Conservation (phyloP, 2,797 vertebrate species). For the Loriculus beryllinus region DNA sequence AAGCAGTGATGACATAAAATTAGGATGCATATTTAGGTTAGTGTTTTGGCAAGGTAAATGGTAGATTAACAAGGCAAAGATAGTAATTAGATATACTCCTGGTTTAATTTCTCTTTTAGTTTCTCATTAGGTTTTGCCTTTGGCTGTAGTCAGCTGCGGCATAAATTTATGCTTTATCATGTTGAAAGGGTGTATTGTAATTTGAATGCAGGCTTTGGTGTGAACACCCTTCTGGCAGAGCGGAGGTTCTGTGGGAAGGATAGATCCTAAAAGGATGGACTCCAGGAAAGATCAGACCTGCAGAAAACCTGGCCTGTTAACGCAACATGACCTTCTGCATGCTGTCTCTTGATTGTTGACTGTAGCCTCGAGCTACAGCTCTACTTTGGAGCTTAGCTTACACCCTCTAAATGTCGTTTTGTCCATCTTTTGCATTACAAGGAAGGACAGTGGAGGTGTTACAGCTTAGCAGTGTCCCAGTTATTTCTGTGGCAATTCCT, state of each 20-base stretch:
- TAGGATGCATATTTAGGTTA: not conserved
- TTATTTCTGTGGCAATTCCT: not conserved
- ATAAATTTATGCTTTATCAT: not conserved
- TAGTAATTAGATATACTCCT: not conserved
- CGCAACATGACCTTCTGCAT: not conserved
- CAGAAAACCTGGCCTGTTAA: not conserved
- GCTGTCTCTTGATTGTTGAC: not conserved
- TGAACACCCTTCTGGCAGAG: not conserved
- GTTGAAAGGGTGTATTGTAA: not conserved
- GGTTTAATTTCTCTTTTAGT: conserved; percentile 26
- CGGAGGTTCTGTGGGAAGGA: not conserved
- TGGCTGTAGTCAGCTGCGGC: not conserved
- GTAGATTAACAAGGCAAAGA: not conserved
- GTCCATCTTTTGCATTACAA: not conserved
- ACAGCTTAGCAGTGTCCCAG: not conserved
- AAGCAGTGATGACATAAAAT: not conserved
- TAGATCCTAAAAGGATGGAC: not conserved
- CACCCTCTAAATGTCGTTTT: not conserved
- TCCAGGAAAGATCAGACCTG: not conserved
- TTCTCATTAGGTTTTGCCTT: conserved; percentile 42
- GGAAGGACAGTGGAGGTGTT: not conserved
- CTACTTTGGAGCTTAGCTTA: not conserved
- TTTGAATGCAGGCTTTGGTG: not conserved
- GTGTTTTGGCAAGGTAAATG: conserved; percentile 3
- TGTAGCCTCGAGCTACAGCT: not conserved